These are phyloP conservation scores for Eurystomus glaucurus DNA, from an alignment of 2,797 vertebrate genomes.

Conservation along the genomic window DNA sequence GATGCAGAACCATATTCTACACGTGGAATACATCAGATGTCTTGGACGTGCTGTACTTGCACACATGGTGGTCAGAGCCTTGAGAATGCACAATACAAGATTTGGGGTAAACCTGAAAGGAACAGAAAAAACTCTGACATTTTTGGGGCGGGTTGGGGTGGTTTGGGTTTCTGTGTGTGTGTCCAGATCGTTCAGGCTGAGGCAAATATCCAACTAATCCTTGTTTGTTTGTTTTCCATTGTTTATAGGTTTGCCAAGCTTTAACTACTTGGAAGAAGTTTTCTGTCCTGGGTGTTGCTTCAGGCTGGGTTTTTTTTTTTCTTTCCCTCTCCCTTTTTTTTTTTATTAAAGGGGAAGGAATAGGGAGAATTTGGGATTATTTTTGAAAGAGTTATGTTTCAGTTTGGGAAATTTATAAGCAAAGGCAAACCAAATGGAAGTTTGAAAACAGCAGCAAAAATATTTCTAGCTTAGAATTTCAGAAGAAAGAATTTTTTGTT, in stretches of 20 bases:
- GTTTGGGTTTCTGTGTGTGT: neutral
- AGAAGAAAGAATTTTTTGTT: neutral
- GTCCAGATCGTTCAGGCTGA: conserved; percentile 23
- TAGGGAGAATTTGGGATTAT: neutral
- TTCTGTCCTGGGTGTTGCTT: conserved; percentile 33
- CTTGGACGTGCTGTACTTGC: neutral
- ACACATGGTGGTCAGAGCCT: neutral
- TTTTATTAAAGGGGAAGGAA: neutral
- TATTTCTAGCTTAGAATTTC: conserved; percentile 6
- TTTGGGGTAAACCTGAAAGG: neutral
- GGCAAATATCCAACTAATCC: neutral
- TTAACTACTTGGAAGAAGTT: conserved; percentile 22
- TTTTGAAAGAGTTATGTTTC: neutral
- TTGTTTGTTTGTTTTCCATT: conserved; percentile 23
- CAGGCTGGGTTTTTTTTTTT: neutral
- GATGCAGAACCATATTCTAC: neutral
- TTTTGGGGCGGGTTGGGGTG: neutral
- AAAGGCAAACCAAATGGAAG: neutral
- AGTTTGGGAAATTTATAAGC: neutral
- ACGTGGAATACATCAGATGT: neutral
- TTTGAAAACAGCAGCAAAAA: conserved; percentile 17
- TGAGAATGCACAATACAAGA: neutral
- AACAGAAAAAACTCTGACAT: neutral
- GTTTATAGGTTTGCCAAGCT: conserved; percentile 39
- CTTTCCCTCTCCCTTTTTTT: no score